Conservation (phyloP, 2,113 vertebrate genomes). For the Mus spicilegus region DNA sequence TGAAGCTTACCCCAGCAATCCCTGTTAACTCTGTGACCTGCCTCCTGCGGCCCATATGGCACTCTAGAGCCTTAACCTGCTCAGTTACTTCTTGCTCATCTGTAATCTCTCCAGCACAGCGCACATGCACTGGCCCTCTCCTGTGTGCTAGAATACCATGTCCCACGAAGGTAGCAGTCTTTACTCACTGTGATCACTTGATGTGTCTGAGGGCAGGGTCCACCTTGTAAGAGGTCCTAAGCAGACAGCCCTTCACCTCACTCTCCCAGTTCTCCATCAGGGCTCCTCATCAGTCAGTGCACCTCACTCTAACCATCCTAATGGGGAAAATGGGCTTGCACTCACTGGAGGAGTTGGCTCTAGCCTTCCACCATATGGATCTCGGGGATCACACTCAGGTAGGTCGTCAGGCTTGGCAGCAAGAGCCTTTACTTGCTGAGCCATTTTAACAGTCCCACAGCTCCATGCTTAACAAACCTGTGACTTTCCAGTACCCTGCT, state of each 20-base stretch:
- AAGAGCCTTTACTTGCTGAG: neutral
- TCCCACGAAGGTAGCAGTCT: neutral
- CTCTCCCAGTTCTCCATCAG: neutral
- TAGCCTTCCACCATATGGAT: neutral
- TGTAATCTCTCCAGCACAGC: slow-evolving; percentile 8
- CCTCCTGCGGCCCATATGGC: neutral
- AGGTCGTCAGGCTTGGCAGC: neutral
- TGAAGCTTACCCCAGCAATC: neutral
- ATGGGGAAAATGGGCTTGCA: neutral
- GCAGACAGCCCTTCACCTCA: neutral
- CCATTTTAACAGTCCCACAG: neutral
- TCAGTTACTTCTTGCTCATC: slow-evolving; percentile 4
- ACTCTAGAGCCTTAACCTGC: neutral
- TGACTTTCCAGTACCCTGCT: neutral
- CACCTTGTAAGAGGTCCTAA: neutral
- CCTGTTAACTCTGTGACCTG: slow-evolving; percentile 2
- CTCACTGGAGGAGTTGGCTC: neutral
- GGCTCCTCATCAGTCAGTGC: neutral
- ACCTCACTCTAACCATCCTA: neutral
- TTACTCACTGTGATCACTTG: neutral
- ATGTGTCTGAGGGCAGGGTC: neutral
- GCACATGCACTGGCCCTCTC: neutral
- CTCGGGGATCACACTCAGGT: neutral
- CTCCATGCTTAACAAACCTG: neutral
- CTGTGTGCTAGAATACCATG: neutral